phyloP scores from a whole-genome alignment of 1,140 invertebrate genomes.

The Tetramorium alpestre region DNA sequence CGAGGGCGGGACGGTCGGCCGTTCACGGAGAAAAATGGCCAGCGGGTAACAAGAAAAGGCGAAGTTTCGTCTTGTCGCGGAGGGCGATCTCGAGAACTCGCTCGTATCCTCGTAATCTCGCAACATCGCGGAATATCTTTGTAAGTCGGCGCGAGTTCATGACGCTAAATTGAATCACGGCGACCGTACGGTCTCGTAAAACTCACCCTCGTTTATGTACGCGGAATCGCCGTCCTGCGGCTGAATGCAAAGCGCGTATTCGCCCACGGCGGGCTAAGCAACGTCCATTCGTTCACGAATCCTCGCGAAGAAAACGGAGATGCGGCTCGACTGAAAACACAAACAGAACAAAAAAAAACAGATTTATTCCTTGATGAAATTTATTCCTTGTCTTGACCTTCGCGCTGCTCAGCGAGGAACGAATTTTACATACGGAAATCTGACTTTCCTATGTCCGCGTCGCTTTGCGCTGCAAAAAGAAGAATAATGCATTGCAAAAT shows the following conservation, averaged over 20 bases:
- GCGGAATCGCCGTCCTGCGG: constrained; percentile 13
- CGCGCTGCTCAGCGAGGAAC: no score
- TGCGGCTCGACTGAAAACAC: not conserved
- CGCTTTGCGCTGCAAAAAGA: not conserved
- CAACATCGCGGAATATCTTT: constrained; percentile 29
- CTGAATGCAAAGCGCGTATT: constrained; percentile 38
- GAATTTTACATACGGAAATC: not conserved
- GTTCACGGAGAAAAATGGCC: constrained; percentile 17
- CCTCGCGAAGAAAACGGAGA: not conserved
- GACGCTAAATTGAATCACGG: constrained; percentile 68
- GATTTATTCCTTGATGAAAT: not conserved
- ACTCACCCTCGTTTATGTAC: constrained; percentile 55
- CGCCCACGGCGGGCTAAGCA: constrained; percentile 35
- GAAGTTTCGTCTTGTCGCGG: not conserved
- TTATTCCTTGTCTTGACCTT: not conserved
- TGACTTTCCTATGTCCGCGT: not conserved
- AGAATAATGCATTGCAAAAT: not conserved
- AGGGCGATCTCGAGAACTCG: not conserved
- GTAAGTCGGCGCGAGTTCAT: constrained; percentile 9
- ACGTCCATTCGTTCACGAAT: constrained; percentile 40
- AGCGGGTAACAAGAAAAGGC: not conserved
- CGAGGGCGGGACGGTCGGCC: not conserved
- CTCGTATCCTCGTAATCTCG: constrained; percentile 37
- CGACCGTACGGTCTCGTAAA: constrained; percentile 50
- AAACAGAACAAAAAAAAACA: not conserved